Base-by-base conservation (phyloP, 2,113 vertebrate genomes). In the Brevimyrus niger region DNA sequence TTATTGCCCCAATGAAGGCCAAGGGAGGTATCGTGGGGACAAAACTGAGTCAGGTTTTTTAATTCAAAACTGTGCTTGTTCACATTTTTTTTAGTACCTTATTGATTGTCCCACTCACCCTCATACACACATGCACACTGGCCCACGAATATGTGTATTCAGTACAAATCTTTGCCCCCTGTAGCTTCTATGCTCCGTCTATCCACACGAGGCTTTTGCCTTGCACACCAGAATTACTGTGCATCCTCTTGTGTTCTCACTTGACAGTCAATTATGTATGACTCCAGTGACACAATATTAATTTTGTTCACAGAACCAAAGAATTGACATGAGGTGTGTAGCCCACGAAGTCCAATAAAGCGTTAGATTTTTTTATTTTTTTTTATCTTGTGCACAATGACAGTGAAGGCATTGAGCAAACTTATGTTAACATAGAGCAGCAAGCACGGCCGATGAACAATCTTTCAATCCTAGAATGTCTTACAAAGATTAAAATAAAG, bases 241-340 rank as follows among this genome's bases (percentile, higher is more conserved):
- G 31, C 85, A 88, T 47, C 46, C 88, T 89, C 48, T 90, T 88
- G 73, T 90, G 55, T 89, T 65, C 13, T 89, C 55, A 88, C 88
- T 90, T 88, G 80, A 51, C 88, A 82, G 53, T 83, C 90, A 27
- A 55, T 80, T 91, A 61, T 89, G n/a, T 53, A 89, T 44, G 80
- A 88, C 19, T 90, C 88, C 89, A 88, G 73, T 87, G n/a, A 88
- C 50, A 82, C 89, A 88, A 46, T 88, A 90, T 84, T 82, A 50
- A 55, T 47, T 88, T 87, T 88, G 47, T 69, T 90, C 82, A 89
- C 90, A 86, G 82, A 88, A 89, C 80, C 87, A 90, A 87, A 89
- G 80, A 82, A 89, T 89, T 87, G 80, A 88, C 53, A 89, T 50
- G 87, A 88, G 80, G 85, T 27, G 53, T 88, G 15, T 17, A 21